These are phyloP conservation scores for Dipodomys spectabilis DNA, from an alignment of 2,113 vertebrate genomes.

Conservation along the genomic window DNA sequence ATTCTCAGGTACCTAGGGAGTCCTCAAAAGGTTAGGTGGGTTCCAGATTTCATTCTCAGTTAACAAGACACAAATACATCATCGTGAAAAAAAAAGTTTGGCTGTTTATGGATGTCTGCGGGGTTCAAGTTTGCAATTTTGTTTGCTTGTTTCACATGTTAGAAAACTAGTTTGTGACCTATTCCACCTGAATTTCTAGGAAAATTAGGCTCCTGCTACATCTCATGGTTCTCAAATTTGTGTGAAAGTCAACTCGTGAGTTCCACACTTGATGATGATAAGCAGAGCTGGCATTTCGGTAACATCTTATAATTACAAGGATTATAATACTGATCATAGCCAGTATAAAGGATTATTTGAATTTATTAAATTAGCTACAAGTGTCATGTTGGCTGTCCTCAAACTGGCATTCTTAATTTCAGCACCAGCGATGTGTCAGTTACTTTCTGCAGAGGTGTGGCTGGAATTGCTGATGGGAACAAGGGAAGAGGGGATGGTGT, in stretches of 20 bases:
- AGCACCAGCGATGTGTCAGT: background rate
- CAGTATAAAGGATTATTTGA: background rate
- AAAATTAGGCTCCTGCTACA: background rate
- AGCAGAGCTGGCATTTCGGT: slow-evolving; percentile 23
- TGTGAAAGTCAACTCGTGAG: background rate
- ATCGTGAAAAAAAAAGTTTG: slow-evolving; percentile 55
- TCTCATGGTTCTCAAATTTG: slow-evolving; percentile 19
- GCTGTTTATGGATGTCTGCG: slow-evolving; percentile 17
- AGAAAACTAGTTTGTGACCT: slow-evolving; percentile 59
- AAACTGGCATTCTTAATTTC: background rate
- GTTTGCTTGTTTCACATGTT: slow-evolving; percentile 36
- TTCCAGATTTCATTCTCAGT: slow-evolving; percentile 67
- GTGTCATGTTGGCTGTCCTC: background rate
- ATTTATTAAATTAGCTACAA: slow-evolving; percentile 38
- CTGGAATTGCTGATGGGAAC: too few relatives aligned
- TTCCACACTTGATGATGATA: background rate
- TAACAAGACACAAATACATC: slow-evolving; percentile 36
- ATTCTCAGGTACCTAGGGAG: slow-evolving; percentile 67
- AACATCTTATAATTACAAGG: background rate
- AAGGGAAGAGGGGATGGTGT: too few relatives aligned
- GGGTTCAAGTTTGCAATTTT: slow-evolving; percentile 62
- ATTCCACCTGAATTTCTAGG: slow-evolving; percentile 22
- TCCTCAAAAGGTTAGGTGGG: slow-evolving; percentile 41
- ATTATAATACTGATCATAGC: background rate
- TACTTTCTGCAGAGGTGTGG: too few relatives aligned